Conservation (phyloP, 1,140 invertebrate species). For the Drosophila pandora region DNA sequence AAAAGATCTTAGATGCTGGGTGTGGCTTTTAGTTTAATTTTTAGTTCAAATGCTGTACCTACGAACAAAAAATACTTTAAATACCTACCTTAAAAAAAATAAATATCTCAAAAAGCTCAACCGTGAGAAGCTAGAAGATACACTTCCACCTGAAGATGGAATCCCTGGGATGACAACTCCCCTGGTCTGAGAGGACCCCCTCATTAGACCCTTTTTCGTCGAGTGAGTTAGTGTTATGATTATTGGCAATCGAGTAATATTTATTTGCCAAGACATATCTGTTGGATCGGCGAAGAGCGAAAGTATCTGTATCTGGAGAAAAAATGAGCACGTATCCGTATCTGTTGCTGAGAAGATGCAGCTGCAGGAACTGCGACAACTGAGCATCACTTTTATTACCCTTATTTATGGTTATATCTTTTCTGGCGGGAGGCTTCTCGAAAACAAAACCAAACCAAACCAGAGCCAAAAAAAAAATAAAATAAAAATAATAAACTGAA, state of each 20-base stretch:
- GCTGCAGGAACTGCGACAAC: slow-evolving; percentile 57
- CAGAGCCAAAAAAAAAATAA: not conserved
- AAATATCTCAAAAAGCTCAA: not conserved
- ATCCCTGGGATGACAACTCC: not conserved
- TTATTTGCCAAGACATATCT: slow-evolving; percentile 48
- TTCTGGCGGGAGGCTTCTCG: slow-evolving; percentile 8
- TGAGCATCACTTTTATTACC: slow-evolving; percentile 78
- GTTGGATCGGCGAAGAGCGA: not conserved
- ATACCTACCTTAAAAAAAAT: not conserved
- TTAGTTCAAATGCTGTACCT: too few species aligned
- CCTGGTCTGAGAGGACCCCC: not conserved
- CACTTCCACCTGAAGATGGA: not conserved
- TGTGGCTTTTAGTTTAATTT: too few species aligned
- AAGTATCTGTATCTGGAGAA: slow-evolving; percentile 3
- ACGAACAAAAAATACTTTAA: too few species aligned
- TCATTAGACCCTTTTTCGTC: slow-evolving; percentile 18
- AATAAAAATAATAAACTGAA: not conserved
- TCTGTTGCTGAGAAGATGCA: slow-evolving; percentile 19
- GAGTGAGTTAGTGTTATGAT: slow-evolving; percentile 73
- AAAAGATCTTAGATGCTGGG: too few species aligned
- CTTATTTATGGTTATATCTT: slow-evolving; percentile 76
- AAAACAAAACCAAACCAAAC: slow-evolving; percentile 3
- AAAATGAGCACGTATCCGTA: slow-evolving; percentile 6
- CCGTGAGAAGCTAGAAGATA: not conserved
- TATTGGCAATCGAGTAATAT: slow-evolving; percentile 61